Conservation (phyloP, 1,140 invertebrate species). For the Drosophila nikananu region DNA sequence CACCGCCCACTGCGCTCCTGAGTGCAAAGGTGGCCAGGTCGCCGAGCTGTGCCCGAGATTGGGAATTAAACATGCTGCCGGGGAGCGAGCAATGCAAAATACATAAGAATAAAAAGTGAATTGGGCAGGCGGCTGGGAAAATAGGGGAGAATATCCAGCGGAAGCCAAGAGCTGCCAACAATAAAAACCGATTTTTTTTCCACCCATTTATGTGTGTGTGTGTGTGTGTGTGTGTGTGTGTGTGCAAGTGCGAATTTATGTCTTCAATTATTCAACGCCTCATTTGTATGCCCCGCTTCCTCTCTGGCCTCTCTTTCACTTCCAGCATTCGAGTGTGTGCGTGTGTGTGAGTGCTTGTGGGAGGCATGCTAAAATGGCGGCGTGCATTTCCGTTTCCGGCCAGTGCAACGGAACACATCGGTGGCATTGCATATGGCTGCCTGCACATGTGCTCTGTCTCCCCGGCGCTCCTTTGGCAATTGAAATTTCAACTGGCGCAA, state of each 20-base stretch:
- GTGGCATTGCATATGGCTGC: constrained; percentile 69
- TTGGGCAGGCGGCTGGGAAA: constrained; percentile 40
- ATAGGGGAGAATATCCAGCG: constrained; percentile 47
- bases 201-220: constrained; percentile 20
- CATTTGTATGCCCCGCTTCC: constrained; percentile 72
- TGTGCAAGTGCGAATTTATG: constrained; percentile 82
- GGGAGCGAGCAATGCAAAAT: constrained; percentile 58
- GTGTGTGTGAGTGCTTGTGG: constrained; percentile 17
- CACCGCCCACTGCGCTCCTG: constrained; percentile 70
- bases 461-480: constrained; percentile 52
- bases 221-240: constrained; percentile 21
- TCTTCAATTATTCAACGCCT: constrained; percentile 83
- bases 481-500: constrained; percentile 83
- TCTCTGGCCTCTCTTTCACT: constrained; percentile 1
- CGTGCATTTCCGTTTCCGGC: constrained; percentile 81
- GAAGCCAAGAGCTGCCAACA: constrained; percentile 56
- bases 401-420: constrained; percentile 51
- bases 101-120: constrained; percentile 71
- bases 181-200: constrained; percentile 59
- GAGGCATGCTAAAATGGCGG: constrained; percentile 77
- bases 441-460: constrained; percentile 69
- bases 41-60: constrained; percentile 71
- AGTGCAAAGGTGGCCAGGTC: constrained; percentile 78
- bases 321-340: constrained; percentile 3
- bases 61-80: constrained; percentile 77